Evolutionary conservation across 1,140 invertebrate species (phyloP).

Genomic region (Eulimnadia texana): DNA sequence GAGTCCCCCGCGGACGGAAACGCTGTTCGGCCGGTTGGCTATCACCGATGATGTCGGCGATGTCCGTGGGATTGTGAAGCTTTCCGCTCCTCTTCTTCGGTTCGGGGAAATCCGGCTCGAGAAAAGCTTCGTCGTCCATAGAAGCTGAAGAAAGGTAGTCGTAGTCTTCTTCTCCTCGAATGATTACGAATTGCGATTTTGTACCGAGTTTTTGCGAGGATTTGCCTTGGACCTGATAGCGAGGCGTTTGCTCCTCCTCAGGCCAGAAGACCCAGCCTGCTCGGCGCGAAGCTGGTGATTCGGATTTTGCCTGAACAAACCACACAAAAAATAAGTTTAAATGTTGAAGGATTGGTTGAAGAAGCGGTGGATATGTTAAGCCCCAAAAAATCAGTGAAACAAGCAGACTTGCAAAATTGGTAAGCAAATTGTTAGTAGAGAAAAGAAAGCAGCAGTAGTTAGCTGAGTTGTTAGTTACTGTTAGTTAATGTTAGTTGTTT

Average conservation of each 20-base stretch:
- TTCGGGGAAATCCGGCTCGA: conserved; percentile 3
- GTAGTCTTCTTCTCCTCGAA: not conserved
- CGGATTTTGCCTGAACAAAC: no score
- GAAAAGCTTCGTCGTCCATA: conserved; percentile 14
- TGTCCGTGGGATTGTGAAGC: not conserved
- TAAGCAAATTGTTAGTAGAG: no score
- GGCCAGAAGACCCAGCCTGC: not conserved
- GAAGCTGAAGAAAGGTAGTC: not conserved
- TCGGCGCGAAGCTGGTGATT: not conserved
- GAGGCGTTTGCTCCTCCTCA: not conserved
- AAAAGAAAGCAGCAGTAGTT: not conserved
- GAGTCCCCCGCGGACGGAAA: not conserved
- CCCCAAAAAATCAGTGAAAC: no score
- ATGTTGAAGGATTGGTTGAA: no score
- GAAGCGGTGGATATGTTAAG: no score
- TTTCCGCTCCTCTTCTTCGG: not conserved
- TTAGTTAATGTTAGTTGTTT: not conserved
- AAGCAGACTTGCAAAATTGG: no score
- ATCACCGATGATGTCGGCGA: conserved; percentile 11
- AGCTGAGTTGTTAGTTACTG: not conserved
- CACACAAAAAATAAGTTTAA: no score
- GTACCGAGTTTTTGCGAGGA: not conserved
- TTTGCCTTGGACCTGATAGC: not conserved
- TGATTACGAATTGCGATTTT: not conserved
- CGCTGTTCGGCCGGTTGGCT: conserved; percentile 1